These are phyloP conservation scores for Dicrostonyx torquatus DNA, from an alignment of 2,797 vertebrate species.

Conservation along the genomic window DNA sequence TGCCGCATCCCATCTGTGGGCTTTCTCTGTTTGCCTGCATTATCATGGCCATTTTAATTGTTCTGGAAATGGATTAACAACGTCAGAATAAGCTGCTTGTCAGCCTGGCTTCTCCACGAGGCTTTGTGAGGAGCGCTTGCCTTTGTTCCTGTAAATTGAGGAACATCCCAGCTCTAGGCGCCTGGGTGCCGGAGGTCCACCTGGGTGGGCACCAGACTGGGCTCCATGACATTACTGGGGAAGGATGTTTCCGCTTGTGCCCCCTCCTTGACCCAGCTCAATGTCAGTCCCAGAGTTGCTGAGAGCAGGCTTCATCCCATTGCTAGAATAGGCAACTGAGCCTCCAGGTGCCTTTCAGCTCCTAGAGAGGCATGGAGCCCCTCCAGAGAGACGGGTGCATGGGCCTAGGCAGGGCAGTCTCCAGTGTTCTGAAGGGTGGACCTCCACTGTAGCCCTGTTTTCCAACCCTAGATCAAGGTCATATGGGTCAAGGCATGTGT, in stretches of 20 bases:
- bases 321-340: background rate
- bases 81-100: slow-evolving; percentile 96
- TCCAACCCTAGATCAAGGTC: background rate
- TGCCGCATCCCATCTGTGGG: slow-evolving; percentile 95
- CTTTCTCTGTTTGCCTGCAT: slow-evolving; percentile 93
- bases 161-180: slow-evolving; percentile 81
- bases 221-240: background rate
- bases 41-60: slow-evolving; percentile 97
- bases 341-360: background rate
- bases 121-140: slow-evolving; percentile 93
- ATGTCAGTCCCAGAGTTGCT: background rate
- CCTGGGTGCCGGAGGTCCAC: background rate
- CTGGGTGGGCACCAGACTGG: background rate
- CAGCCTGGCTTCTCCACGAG: slow-evolving; percentile 91
- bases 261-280: background rate
- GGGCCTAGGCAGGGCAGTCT: background rate
- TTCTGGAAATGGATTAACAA: slow-evolving; percentile 98
- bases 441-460: background rate
- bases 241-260: background rate
- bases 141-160: slow-evolving; percentile 96
- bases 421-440: background rate
- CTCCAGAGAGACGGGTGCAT: background rate
- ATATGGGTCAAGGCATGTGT: background rate
- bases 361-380: background rate
- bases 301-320: background rate